Conservation (phyloP, 2,888 invertebrate genomes). For the Icerya purchasi region DNA sequence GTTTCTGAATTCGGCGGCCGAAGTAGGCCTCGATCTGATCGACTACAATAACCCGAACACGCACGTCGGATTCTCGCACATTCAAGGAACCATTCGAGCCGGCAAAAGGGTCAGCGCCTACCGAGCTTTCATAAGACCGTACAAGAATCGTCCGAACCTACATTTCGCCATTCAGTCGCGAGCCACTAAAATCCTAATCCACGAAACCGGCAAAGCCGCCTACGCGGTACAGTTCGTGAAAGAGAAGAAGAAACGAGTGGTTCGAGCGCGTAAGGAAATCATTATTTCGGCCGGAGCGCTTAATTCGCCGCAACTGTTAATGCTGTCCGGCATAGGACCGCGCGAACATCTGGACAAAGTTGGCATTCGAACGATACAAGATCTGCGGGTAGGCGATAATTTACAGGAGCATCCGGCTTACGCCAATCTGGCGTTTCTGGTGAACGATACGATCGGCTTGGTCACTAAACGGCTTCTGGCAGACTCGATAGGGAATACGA, state of each 20-base stretch:
- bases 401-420: constrained; percentile 31
- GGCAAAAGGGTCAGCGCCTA: constrained; percentile 28
- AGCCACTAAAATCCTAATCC: constrained; percentile 34
- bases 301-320: constrained; percentile 57
- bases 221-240: constrained; percentile 34
- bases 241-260: constrained; percentile 26
- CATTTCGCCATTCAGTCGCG: constrained; percentile 33
- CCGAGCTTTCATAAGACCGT: constrained; percentile 34
- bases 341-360: constrained; percentile 32
- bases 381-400: constrained; percentile 37
- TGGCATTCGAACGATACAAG: constrained; percentile 33
- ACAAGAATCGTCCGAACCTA: constrained; percentile 30
- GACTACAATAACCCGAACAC: constrained; percentile 28
- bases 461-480: constrained; percentile 23
- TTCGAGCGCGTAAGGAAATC: constrained; percentile 40
- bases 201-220: constrained; percentile 28
- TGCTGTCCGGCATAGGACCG: constrained; percentile 52
- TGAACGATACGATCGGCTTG: constrained; percentile 30
- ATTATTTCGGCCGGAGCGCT: constrained; percentile 56
- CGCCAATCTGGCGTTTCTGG: constrained; percentile 42
- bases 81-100: constrained; percentile 30
- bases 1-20: constrained; percentile 43
- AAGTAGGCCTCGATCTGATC: constrained; percentile 33
- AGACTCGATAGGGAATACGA: constrained; percentile 13
- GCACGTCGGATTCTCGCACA: constrained; percentile 28